Percentiles rank a stretch among this genome's conserved stretches.
These are phyloP conservation scores for Lutraria rhynchaena DNA, from an alignment of 1,140 invertebrate species.

Conservation along the genomic window DNA sequence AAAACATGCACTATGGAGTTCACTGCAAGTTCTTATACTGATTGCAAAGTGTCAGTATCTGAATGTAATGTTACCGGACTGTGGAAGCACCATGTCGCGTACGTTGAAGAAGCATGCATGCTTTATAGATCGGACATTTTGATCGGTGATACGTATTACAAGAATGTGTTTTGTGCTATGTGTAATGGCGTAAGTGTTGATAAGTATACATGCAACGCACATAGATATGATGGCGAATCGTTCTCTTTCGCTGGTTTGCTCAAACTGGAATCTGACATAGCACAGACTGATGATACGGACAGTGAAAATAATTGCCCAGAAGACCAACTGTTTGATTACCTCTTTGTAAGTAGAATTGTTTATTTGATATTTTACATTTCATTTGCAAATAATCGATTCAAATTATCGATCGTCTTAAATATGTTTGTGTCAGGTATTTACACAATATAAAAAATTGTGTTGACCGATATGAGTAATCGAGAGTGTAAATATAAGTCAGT, in stretches of 20 bases:
- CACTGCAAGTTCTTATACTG: neutral
- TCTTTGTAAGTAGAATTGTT: constrained; percentile 12
- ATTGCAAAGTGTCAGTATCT: neutral
- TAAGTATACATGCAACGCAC: neutral
- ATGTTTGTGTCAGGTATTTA: neutral
- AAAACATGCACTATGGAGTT: constrained; percentile 5
- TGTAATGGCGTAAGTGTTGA: constrained; percentile 9
- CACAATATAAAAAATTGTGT: neutral
- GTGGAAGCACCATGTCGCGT: neutral
- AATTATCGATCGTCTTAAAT: neutral
- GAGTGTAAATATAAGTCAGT: neutral
- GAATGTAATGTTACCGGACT: constrained; percentile 19
- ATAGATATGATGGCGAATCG: neutral
- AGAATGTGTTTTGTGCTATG: constrained; percentile 23
- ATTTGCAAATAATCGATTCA: neutral
- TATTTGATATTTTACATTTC: neutral
- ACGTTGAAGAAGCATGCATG: constrained; percentile 7
- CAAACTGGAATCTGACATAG: neutral
- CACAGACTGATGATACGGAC: neutral
- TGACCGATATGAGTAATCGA: neutral
- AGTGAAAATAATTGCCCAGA: neutral
- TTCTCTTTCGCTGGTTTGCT: constrained; percentile 23
- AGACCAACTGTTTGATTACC: neutral
- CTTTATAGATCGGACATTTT: neutral
- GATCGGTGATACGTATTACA: neutral